A percentile compares a stretch with the other conserved stretches of the same genome.
These are phyloP conservation scores for Conus ventricosus DNA, from an alignment of 1,140 invertebrate genomes.

Conservation along the genomic window DNA sequence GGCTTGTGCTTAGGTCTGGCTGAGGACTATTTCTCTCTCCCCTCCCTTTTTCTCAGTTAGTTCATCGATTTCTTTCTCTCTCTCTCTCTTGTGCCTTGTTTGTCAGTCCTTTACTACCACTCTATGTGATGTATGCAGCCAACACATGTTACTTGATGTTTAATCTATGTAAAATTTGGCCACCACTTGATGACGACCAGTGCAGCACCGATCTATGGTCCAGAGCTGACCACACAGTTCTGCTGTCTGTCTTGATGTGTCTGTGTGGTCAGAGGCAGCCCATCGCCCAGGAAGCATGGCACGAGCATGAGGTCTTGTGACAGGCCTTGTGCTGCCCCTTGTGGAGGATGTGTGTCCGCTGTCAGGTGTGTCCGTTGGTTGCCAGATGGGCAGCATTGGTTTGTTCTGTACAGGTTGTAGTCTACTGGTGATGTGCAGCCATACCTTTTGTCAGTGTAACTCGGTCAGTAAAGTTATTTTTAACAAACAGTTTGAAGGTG, in stretches of 20 bases:
- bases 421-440: conserved; percentile 17
- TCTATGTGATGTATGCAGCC: too few relatives aligned
- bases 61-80: too few relatives aligned
- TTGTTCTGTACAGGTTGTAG: not conserved
- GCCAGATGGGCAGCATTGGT: not conserved
- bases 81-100: too few relatives aligned
- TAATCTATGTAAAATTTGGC: too few relatives aligned
- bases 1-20: too few relatives aligned
- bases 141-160: too few relatives aligned
- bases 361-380: not conserved
- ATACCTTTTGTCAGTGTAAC: conserved; percentile 22
- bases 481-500: not conserved
- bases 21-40: too few relatives aligned
- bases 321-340: not conserved
- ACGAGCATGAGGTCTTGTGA: not conserved
- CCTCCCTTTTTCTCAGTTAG: too few relatives aligned
- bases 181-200: too few relatives aligned
- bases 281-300: not conserved
- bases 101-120: too few relatives aligned
- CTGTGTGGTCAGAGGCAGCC: not conserved
- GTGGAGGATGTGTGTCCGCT: not conserved
- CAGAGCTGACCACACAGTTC: not conserved
- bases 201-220: too few relatives aligned
- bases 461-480: conserved; percentile 22
- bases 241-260: not conserved